Conservation (phyloP, 2,888 invertebrate genomes). For the Caradrina kadenii region DNA sequence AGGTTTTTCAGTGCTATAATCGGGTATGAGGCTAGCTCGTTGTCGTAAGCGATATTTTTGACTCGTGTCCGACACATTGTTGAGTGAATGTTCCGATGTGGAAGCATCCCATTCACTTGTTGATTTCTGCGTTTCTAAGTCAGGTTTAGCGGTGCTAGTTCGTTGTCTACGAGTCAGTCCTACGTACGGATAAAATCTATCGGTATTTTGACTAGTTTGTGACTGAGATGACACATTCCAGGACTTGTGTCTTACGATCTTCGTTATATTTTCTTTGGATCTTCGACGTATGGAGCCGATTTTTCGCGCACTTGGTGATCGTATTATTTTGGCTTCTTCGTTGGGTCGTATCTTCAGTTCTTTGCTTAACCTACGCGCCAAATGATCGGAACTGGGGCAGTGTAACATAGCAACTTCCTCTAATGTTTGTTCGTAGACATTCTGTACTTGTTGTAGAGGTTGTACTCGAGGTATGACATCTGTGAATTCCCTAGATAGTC, state of each 20-base stretch:
- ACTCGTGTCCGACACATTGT: slow-evolving; percentile 74
- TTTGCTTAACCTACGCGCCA: slow-evolving; percentile 93
- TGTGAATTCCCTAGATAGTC: slow-evolving; percentile 93
- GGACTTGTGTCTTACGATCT: slow-evolving; percentile 91
- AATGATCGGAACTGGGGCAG: slow-evolving; percentile 92
- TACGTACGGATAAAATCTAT: slow-evolving; percentile 89
- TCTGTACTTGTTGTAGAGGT: slow-evolving; percentile 92
- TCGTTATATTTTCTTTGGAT: slow-evolving; percentile 92
- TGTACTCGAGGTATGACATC: slow-evolving; percentile 86
- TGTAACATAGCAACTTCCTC: slow-evolving; percentile 92
- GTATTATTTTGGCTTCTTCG: slow-evolving; percentile 92
- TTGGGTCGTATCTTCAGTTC: slow-evolving; percentile 94
- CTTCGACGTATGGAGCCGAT: slow-evolving; percentile 94
- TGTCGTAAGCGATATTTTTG: slow-evolving; percentile 81
- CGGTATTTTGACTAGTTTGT: slow-evolving; percentile 81
- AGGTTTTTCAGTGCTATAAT: slow-evolving; percentile 79
- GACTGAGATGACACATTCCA: slow-evolving; percentile 91
- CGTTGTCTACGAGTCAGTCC: slow-evolving; percentile 87
- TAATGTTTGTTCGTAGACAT: slow-evolving; percentile 93
- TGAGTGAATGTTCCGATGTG: slow-evolving; percentile 75
- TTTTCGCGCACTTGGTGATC: slow-evolving; percentile 95
- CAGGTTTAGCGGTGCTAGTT: slow-evolving; percentile 79
- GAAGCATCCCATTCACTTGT: slow-evolving; percentile 79
- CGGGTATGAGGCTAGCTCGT: slow-evolving; percentile 79
- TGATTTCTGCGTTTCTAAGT: slow-evolving; percentile 70